Evolutionary conservation across 2,888 invertebrate genomes (phyloP).

Genomic region (Apamea monoglypha): DNA sequence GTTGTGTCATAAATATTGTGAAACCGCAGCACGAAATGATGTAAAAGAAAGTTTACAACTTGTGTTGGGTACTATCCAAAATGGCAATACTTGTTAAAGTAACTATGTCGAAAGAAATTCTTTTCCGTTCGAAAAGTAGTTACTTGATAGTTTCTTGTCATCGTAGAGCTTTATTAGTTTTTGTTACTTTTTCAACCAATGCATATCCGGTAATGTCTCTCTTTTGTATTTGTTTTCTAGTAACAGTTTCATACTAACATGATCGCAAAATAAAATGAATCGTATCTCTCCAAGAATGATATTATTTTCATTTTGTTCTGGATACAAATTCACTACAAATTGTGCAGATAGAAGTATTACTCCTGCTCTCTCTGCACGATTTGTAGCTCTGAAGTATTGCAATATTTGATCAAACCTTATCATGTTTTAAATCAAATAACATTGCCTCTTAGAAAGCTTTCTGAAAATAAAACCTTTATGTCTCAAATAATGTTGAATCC

Average conservation of each 20-base stretch:
- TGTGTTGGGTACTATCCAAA: slow-evolving; percentile 47
- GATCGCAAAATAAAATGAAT: neutral
- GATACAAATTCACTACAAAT: neutral
- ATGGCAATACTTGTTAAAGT: slow-evolving; percentile 12
- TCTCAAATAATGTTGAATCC: neutral
- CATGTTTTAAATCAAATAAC: neutral
- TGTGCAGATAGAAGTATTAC: neutral
- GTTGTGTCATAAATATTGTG: slow-evolving; percentile 5
- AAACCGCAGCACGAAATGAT: slow-evolving; percentile 17
- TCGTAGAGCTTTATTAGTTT: neutral
- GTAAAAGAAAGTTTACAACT: slow-evolving; percentile 25
- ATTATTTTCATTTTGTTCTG: neutral
- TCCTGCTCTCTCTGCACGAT: neutral
- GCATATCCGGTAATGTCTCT: neutral
- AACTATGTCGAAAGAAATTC: slow-evolving; percentile 26
- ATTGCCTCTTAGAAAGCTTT: neutral
- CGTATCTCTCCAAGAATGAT: neutral
- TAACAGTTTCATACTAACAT: neutral
- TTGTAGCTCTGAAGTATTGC: neutral
- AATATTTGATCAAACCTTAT: slow-evolving; percentile 13
- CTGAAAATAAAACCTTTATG: neutral
- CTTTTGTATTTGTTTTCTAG: neutral
- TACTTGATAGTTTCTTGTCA: neutral
- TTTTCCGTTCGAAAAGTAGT: slow-evolving; percentile 1
- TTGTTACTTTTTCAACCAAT: neutral